Conservation (phyloP, 1,140 invertebrate genomes). For the Drosophila ananassae region DNA sequence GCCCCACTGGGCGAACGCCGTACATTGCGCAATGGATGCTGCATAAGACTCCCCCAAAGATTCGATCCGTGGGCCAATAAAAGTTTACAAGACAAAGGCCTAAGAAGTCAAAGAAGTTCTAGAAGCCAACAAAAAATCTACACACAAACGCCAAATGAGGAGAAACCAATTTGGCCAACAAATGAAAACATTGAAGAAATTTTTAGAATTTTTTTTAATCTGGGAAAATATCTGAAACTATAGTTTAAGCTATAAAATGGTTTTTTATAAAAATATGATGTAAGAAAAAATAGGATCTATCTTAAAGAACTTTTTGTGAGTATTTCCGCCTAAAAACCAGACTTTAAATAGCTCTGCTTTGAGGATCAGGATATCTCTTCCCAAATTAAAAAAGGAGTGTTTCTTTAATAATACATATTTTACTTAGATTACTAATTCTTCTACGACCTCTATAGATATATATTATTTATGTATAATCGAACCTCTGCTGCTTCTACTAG, state of each 20-base stretch:
- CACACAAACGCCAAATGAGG: conserved; percentile 29
- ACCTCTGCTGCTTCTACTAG: conserved; percentile 63
- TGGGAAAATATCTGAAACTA: conserved; percentile 6
- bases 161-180: conserved; percentile 40
- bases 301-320: not conserved
- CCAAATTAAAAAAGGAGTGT: conserved; percentile 13
- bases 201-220: conserved; percentile 4
- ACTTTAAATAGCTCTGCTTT: not conserved
- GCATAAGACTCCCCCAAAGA: conserved; percentile 35
- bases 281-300: not conserved
- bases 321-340: no score
- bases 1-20: conserved; percentile 74
- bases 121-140: conserved; percentile 4
- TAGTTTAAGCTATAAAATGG: no score
- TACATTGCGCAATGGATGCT: conserved; percentile 74
- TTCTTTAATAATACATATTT: conserved; percentile 2
- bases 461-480: conserved; percentile 11
- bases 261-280: no score
- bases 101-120: no score
- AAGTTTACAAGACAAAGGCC: conserved; percentile 75
- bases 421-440: conserved; percentile 3
- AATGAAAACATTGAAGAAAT: conserved; percentile 11
- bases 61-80: conserved; percentile 59
- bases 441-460: not conserved
- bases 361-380: conserved; percentile 7